phyloP scores from a whole-genome alignment of 2,113 vertebrate genomes.

The Anoplopoma fimbria region DNA sequence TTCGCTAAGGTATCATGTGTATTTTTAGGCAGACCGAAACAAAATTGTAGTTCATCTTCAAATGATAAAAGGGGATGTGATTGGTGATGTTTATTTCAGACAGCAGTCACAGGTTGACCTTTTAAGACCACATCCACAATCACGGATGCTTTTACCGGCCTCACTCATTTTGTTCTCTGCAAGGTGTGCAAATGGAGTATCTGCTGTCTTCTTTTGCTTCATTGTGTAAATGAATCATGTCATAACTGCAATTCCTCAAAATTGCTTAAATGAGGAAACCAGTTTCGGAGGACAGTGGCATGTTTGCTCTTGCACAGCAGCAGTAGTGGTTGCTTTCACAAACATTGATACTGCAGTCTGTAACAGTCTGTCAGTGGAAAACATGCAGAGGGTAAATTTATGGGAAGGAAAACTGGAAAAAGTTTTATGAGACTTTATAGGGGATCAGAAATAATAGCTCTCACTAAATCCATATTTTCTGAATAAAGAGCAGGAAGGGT shows the following conservation, averaged over 20 bases:
- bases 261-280: constrained; percentile 22
- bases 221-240: constrained; percentile 41
- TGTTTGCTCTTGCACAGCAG: background rate
- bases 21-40: constrained; percentile 11
- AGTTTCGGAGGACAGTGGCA: constrained; percentile 5
- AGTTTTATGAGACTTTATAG: constrained; percentile 47
- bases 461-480: constrained; percentile 63
- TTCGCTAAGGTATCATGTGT: background rate
- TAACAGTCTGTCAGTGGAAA: constrained; percentile 12
- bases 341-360: background rate
- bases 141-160: constrained; percentile 21
- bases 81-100: constrained; percentile 9
- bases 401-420: constrained; percentile 30
- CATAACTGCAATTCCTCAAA: constrained; percentile 9
- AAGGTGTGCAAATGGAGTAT: constrained; percentile 37
- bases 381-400: constrained; percentile 29
- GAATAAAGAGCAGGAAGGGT: constrained; percentile 38
- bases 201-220: constrained; percentile 48
- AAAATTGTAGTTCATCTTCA: constrained; percentile 12
- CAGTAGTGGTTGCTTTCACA: background rate
- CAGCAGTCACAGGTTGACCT: constrained; percentile 30
- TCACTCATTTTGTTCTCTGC: constrained; percentile 5
- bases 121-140: constrained; percentile 30
- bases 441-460: constrained; percentile 65
- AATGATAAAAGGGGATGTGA: constrained; percentile 11